Evolutionary conservation across 2,888 invertebrate species (phyloP).

Genomic region (Orthosia cruda): DNA sequence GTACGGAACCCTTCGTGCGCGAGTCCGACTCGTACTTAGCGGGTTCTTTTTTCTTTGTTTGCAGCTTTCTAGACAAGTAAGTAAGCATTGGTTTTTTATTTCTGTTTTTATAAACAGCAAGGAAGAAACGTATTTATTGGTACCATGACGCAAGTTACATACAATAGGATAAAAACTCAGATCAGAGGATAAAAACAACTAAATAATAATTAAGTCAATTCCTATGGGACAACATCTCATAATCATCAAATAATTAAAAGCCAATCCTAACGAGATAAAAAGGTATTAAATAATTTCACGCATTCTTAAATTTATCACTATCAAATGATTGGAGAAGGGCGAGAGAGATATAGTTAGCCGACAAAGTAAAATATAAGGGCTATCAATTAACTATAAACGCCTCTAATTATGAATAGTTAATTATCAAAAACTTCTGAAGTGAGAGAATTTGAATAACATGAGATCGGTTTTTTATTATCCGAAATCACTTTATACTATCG

Average conservation of each 20-base stretch:
- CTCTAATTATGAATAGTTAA: constrained; percentile 53
- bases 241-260: neutral
- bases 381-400: constrained; percentile 57
- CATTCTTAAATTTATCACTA: constrained; percentile 12
- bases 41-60: constrained; percentile 7
- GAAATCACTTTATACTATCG: constrained; percentile 57
- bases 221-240: too few species aligned
- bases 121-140: too few species aligned
- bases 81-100: neutral
- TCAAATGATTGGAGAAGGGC: constrained; percentile 20
- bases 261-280: neutral
- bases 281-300: constrained; percentile 18
- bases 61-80: neutral
- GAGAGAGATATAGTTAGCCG: constrained; percentile 17
- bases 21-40: too few species aligned
- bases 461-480: constrained; percentile 44
- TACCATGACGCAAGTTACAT: too few species aligned
- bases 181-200: too few species aligned
- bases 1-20: too few species aligned
- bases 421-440: constrained; percentile 52
- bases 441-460: constrained; percentile 64
- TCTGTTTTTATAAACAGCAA: neutral
- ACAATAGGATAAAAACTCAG: too few species aligned
- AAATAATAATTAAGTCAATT: too few species aligned
- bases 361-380: constrained; percentile 52